phyloP scores from a whole-genome alignment of 2,888 invertebrate genomes.

The Carcina quercana region DNA sequence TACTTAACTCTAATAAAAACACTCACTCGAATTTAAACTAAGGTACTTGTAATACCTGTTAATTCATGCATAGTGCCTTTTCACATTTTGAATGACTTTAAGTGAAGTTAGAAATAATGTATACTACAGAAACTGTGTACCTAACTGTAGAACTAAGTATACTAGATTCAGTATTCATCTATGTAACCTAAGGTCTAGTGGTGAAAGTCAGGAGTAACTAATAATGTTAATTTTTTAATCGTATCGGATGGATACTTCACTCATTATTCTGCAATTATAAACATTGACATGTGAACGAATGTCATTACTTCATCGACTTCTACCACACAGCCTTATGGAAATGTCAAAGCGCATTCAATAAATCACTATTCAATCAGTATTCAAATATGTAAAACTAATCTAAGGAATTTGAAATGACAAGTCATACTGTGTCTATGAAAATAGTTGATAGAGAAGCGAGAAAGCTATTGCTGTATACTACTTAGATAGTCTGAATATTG shows the following conservation, averaged over 20 bases:
- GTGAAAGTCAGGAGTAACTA: too few species aligned
- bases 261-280: too few species aligned
- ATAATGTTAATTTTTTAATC: too few species aligned
- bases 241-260: too few species aligned
- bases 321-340: too few species aligned
- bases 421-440: constrained; percentile 33
- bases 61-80: constrained; percentile 68
- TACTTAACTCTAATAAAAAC: too few species aligned
- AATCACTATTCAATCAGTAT: constrained; percentile 23
- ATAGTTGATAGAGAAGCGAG: constrained; percentile 32
- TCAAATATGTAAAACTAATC: constrained; percentile 20
- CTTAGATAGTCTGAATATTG: constrained; percentile 52
- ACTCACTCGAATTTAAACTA: constrained; percentile 1
- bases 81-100: constrained; percentile 42
- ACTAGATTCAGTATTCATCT: constrained; percentile 2
- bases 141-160: constrained; percentile 21
- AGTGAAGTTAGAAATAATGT: constrained; percentile 35
- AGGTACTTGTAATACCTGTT: constrained; percentile 19
- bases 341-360: constrained; percentile 17
- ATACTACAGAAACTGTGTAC: constrained; percentile 28
- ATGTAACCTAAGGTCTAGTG: too few species aligned
- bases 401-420: constrained; percentile 43
- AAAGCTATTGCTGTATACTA: constrained; percentile 40
- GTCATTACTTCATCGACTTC: too few species aligned
- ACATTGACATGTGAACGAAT: too few species aligned